Evolutionary conservation across 2,797 vertebrate genomes (phyloP).

Genomic region (Acipenser transmontanus): DNA sequence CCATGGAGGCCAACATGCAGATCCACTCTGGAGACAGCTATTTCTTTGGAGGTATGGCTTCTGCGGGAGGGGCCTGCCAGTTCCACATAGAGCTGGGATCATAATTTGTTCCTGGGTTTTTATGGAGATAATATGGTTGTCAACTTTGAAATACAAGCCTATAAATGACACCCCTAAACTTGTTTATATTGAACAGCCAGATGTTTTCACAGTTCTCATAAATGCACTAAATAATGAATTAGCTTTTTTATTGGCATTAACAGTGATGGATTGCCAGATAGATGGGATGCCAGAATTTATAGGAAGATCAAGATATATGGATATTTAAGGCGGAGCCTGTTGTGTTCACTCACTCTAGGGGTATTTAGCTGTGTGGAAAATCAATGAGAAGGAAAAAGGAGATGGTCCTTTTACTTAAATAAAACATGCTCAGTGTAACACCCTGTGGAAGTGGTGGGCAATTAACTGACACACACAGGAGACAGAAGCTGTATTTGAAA

Average conservation of each 20-base stretch:
- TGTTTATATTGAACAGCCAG: not conserved
- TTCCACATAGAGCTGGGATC: not conserved
- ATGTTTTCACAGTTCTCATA: not conserved
- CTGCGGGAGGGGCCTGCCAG: not conserved
- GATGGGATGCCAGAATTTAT: not conserved
- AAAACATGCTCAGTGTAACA: too few species aligned
- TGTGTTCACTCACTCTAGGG: not conserved
- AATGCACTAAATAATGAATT: constrained; percentile 8
- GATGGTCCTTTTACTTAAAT: too few species aligned
- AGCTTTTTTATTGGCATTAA: not conserved
- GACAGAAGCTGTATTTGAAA: too few species aligned
- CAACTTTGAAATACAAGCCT: constrained; percentile 3
- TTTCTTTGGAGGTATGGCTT: constrained; percentile 81
- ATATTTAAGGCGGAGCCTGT: not conserved
- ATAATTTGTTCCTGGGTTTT: not conserved
- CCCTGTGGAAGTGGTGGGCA: too few species aligned
- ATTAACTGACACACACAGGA: too few species aligned
- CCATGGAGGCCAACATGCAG: constrained; percentile 60
- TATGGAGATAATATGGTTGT: not conserved
- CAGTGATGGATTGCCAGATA: constrained; percentile 2
- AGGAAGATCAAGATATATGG: not conserved
- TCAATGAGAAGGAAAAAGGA: not conserved
- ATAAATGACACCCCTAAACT: constrained; percentile 3
- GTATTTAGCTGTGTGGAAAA: not conserved
- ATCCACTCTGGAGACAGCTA: constrained; percentile 72